A percentile compares a stretch with the other conserved stretches of the same genome.
phyloP scores from a whole-genome alignment of 1,140 invertebrate genomes.

The Amyelois transitella region DNA sequence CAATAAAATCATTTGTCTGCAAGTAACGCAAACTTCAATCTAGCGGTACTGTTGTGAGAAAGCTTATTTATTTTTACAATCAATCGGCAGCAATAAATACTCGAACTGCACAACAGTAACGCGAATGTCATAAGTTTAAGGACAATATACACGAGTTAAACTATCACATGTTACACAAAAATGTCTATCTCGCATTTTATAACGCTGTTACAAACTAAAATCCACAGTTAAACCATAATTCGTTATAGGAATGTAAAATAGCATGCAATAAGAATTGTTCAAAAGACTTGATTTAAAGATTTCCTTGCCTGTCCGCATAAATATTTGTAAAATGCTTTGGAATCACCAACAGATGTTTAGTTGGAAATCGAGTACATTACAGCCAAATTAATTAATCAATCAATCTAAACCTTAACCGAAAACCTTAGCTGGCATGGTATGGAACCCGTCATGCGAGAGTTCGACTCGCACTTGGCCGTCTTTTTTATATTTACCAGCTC shows the following conservation, averaged over 20 bases:
- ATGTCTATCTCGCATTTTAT: constrained; percentile 10
- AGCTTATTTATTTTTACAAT: too few species aligned
- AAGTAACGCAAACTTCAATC: not conserved
- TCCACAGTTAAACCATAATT: constrained; percentile 11
- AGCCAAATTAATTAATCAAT: too few species aligned
- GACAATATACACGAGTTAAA: constrained; percentile 16
- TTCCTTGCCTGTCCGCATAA: not conserved
- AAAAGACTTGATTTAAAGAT: not conserved
- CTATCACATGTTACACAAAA: constrained; percentile 48
- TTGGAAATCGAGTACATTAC: too few species aligned
- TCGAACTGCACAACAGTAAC: too few species aligned
- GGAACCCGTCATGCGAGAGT: too few species aligned
- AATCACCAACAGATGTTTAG: not conserved
- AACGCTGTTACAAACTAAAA: constrained; percentile 7
- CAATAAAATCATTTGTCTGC: constrained; percentile 49
- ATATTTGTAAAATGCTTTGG: not conserved
- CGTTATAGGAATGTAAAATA: constrained; percentile 23
- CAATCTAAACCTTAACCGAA: not conserved
- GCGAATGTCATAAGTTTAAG: not conserved
- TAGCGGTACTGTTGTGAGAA: too few species aligned
- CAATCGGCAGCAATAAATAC: too few species aligned
- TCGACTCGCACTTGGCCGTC: too few species aligned
- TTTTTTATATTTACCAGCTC: too few species aligned
- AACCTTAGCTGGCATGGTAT: too few species aligned
- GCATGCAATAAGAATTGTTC: constrained; percentile 7